Conservation (phyloP, 37 sponge, comb jelly and placozoan species). For the Eunapius fragilis region DNA sequence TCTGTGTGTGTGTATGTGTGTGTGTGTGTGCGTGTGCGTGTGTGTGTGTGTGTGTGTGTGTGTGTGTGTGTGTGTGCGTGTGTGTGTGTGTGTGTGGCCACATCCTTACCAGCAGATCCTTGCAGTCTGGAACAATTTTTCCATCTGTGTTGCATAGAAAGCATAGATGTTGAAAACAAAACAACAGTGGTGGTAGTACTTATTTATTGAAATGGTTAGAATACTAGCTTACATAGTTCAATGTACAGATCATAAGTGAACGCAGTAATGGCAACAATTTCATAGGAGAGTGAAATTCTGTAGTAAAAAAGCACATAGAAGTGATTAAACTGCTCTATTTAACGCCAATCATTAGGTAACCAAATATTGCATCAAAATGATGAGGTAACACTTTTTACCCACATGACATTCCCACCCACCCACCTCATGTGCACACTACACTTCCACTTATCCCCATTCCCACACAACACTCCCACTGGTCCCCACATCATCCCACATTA, state of each 20-base stretch:
- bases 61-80: slow-evolving; percentile 12
- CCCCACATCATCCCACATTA: no score
- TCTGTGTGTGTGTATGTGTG: not conserved
- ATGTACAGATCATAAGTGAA: slow-evolving; percentile 75
- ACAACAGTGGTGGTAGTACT: not conserved
- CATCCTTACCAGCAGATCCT: not conserved
- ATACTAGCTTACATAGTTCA: slow-evolving; percentile 12
- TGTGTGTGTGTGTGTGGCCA: not conserved
- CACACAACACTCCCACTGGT: no score
- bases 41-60: slow-evolving; percentile 36
- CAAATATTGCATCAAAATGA: no score
- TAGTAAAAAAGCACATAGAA: not conserved
- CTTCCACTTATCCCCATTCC: no score
- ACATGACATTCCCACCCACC: no score
- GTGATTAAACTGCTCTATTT: no score
- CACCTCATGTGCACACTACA: no score
- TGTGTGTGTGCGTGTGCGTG: not conserved
- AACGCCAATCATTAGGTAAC: no score
- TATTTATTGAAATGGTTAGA: not conserved
- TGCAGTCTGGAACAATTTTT: not conserved
- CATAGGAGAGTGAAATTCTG: not conserved
- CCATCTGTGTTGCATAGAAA: not conserved
- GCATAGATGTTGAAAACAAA: not conserved
- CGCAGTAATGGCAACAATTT: slow-evolving; percentile 30
- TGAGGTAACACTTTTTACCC: no score